Conservation (phyloP, 2,888 invertebrate species). For the Dilophus febrilis region DNA sequence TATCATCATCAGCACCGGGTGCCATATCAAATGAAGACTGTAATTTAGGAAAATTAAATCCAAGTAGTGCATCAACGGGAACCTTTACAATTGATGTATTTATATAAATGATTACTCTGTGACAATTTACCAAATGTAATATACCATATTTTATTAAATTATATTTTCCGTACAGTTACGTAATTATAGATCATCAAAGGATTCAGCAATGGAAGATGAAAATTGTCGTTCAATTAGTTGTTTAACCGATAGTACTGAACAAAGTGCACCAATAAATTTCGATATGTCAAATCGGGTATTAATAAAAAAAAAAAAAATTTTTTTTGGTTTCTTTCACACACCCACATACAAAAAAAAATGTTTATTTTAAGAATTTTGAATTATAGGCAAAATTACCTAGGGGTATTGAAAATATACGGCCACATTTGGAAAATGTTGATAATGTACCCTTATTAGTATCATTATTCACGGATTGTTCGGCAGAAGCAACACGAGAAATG, state of each 20-base stretch:
- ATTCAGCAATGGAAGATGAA: constrained; percentile 35
- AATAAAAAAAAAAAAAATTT: background rate
- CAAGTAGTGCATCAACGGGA: constrained; percentile 13
- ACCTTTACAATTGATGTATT: background rate
- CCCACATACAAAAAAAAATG: background rate
- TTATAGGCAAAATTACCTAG: constrained; percentile 78
- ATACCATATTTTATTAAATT: background rate
- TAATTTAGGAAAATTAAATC: constrained; percentile 14
- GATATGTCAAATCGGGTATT: constrained; percentile 77
- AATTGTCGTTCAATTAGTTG: constrained; percentile 72
- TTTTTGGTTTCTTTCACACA: constrained; percentile 3
- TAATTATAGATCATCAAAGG: constrained; percentile 32
- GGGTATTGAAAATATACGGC: constrained; percentile 91
- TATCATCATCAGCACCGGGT: constrained; percentile 75
- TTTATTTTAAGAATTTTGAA: background rate
- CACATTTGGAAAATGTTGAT: constrained; percentile 88
- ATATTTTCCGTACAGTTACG: background rate
- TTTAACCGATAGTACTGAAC: constrained; percentile 77
- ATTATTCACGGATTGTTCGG: constrained; percentile 92
- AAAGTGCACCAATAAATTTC: constrained; percentile 79
- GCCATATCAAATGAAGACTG: constrained; percentile 41
- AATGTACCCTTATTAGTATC: constrained; percentile 95
- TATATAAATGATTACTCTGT: constrained; percentile 6
- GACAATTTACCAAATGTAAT: background rate
- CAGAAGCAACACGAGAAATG: constrained; percentile 84